Conservation (phyloP, 2,797 vertebrate species). For the Neosilurus hyrtlii region DNA sequence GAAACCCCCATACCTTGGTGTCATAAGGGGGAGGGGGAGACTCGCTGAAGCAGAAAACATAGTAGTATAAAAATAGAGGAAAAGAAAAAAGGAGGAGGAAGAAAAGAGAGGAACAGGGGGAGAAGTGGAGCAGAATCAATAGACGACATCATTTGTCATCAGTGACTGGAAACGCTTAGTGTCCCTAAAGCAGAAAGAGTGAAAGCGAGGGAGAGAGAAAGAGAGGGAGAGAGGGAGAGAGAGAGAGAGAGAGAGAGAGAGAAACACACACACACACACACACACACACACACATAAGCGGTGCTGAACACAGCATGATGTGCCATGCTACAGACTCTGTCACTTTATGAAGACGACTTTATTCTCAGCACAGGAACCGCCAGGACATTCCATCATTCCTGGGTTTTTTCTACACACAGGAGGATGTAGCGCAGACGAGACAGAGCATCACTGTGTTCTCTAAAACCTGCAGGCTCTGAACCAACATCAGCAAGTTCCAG, state of each 20-base stretch:
- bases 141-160: background rate
- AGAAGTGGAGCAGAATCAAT: constrained; percentile 28
- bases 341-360: constrained; percentile 19
- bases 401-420: background rate
- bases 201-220: constrained; percentile 29
- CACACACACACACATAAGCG: background rate
- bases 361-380: constrained; percentile 13
- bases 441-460: background rate
- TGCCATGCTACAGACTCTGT: background rate
- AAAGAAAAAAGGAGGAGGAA: background rate
- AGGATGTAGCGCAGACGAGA: background rate
- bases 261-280: no score
- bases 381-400: constrained; percentile 7
- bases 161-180: constrained; percentile 45
- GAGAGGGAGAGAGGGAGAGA: background rate
- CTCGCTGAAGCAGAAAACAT: constrained; percentile 19
- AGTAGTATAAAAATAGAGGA: constrained; percentile 13
- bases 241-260: background rate
- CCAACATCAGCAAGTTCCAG: constrained; percentile 9
- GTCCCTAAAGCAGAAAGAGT: constrained; percentile 39
- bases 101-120: constrained; percentile 14
- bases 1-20: constrained; percentile 16
- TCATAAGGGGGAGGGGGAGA: constrained; percentile 28
- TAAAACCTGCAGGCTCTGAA: constrained; percentile 13
- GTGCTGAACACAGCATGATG: constrained; percentile 24